Evolutionary conservation across 2,113 vertebrate species (phyloP).

Genomic region (Corythoichthys haematopterus): DNA sequence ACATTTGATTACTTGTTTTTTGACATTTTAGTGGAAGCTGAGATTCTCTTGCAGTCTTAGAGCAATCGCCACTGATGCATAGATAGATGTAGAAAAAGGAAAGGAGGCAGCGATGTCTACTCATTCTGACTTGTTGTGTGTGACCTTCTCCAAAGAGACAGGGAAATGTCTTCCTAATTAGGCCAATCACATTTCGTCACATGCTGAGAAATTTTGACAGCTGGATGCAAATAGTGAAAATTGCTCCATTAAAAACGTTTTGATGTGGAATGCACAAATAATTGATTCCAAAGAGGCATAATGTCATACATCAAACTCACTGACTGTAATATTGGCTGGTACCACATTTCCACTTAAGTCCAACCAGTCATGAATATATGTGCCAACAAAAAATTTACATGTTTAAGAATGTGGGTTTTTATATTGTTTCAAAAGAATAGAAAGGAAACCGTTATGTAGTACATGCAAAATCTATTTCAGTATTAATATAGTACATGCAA

Average conservation of each 20-base stretch:
- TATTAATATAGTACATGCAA: conserved; percentile 7
- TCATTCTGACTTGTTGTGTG: conserved; percentile 40
- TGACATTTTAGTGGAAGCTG: too few relatives aligned
- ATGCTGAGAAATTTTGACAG: conserved; percentile 55
- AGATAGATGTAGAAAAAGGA: conserved; percentile 12
- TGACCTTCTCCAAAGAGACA: conserved; percentile 59
- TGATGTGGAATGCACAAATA: conserved; percentile 35
- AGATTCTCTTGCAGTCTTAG: too few relatives aligned
- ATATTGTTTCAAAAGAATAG: conserved; percentile 11
- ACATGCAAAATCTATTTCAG: conserved; percentile 4
- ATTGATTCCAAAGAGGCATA: conserved; percentile 24
- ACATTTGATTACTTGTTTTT: too few relatives aligned
- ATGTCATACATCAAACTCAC: conserved; percentile 22
- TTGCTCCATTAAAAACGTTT: conserved; percentile 62
- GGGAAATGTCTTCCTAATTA: conserved; percentile 68
- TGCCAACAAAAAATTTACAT: neutral
- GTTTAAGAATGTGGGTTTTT: conserved; percentile 9
- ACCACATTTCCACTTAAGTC: conserved; percentile 7
- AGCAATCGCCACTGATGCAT: conserved; percentile 6
- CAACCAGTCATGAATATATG: neutral
- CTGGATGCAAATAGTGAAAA: conserved; percentile 59
- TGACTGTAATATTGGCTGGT: conserved; percentile 10
- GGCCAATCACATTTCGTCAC: conserved; percentile 53
- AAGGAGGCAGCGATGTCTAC: conserved; percentile 38
- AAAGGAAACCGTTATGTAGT: conserved; percentile 2